A percentile compares a stretch with the other conserved stretches of the same genome.
phyloP scores from a whole-genome alignment of 2,113 vertebrate genomes.

The Ptyas mucosa region DNA sequence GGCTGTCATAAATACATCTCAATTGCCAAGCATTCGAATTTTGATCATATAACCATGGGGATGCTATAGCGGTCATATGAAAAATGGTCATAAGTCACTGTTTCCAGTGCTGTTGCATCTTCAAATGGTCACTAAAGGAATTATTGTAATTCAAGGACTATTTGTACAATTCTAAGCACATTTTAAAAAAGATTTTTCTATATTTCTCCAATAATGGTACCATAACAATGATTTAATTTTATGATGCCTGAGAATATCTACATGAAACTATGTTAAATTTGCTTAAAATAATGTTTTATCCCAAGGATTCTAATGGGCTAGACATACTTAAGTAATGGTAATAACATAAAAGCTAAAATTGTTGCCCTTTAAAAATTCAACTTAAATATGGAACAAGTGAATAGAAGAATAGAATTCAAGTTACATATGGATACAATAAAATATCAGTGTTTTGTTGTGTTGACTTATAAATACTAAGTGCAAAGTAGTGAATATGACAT shows the following conservation, averaged over 20 bases:
- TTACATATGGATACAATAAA: background rate
- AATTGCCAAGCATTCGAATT: no score
- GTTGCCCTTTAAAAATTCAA: background rate
- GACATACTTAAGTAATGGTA: background rate
- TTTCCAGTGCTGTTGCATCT: no score
- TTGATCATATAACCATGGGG: no score
- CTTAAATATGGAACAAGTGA: background rate
- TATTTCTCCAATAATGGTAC: background rate
- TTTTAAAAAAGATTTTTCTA: background rate
- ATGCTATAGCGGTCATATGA: no score
- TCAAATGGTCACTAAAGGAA: no score
- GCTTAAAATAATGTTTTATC: background rate
- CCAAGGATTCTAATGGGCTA: background rate
- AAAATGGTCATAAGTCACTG: no score
- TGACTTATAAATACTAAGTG: background rate
- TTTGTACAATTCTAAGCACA: background rate
- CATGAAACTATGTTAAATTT: background rate
- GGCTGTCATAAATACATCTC: no score
- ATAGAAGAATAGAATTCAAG: background rate
- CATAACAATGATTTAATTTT: background rate
- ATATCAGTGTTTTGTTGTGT: background rate
- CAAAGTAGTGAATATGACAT: background rate
- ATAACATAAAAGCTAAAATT: background rate
- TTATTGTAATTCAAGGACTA: no score
- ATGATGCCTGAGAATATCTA: background rate